These are phyloP conservation scores for Perca flavescens DNA, from an alignment of 2,113 vertebrate genomes.

Conservation along the genomic window DNA sequence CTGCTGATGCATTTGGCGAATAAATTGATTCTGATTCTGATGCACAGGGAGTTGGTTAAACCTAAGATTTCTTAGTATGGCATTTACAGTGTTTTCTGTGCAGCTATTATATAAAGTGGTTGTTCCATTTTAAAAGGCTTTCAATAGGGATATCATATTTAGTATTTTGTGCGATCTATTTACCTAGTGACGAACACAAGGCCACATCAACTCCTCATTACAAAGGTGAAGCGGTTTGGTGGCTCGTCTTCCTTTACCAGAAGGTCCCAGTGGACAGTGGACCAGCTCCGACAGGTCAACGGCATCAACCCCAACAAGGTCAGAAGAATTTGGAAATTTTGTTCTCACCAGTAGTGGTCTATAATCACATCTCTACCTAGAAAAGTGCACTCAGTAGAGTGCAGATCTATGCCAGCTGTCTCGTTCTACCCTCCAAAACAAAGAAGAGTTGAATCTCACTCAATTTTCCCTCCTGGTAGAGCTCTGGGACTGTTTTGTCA, in stretches of 20 bases:
- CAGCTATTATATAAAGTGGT: background rate
- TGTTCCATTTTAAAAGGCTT: background rate
- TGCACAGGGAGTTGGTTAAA: no score
- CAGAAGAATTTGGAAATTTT: constrained; percentile 46
- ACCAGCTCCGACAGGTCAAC: constrained; percentile 94
- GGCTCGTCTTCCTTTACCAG: constrained; percentile 87
- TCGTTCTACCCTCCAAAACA: no score
- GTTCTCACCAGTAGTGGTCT: background rate
- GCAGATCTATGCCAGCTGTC: no score
- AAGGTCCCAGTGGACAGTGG: constrained; percentile 92
- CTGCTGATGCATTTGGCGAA: no score
- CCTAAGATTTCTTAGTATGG: no score
- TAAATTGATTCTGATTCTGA: no score
- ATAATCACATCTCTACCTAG: no score
- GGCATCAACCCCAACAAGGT: constrained; percentile 93
- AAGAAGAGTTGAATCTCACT: no score
- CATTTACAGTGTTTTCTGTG: background rate
- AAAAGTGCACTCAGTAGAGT: no score
- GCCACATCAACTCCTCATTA: constrained; percentile 91
- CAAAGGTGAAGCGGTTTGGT: constrained; percentile 94
- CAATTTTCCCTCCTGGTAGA: no score
- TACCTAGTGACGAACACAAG: constrained; percentile 90
- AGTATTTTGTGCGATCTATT: background rate
- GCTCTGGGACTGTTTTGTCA: no score
- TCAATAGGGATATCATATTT: background rate